Evolutionary conservation across 2,797 vertebrate species (phyloP), one percentile per base, ranked within the genome.

Genomic region (Botia kubotai): DNA sequence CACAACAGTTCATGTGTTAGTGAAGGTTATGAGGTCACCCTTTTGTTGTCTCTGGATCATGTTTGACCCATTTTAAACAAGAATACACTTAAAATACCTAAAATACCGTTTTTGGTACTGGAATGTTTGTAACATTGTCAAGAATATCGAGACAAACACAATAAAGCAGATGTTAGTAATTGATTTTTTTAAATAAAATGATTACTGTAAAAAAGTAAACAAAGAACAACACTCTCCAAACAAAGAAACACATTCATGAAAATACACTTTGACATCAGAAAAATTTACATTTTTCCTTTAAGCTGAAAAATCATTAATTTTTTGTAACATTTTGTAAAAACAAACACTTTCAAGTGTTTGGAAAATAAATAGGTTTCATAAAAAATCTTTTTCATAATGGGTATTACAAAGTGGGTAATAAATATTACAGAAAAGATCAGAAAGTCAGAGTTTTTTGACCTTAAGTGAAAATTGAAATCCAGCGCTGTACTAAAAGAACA

Each of bases 1-100:
- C 19, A 26, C 10, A 55, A 69, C 13, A 58, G 29, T 77, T 70
- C 33, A 36, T 0, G 3, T 48, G 36, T 58, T 29, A 58, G 43
- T 74, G 72, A 60, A 74, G 72, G 57, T 74, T 62, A 21, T 43
- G 65, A 69, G 26, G 52, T 69, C 48, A 26, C 23, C 12, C 1
- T 14, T 60, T 19, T 60, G n/a, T 60, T 60, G 3, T 19, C 19
- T 26, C 7, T 60, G 10, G 21, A 23, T 26, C 21, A 12, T 23
- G 8, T 46, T 11, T 46, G 43, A 46, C 43, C 10, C 10, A 46
- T 57, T 57, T 57, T 10, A 0, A 58, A 23, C 21, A 23, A 60
- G 57, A 60, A 58, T 21, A 58, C 19, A 23, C 19, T 46, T 11
- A 46, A 46, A 46, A 46, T 10, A 46, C 43, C 43, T 46, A 11